A percentile compares a stretch with the other conserved stretches of the same genome.
These are phyloP conservation scores for Dendrolimus pini DNA, from an alignment of 2,888 invertebrate species.

Conservation along the genomic window DNA sequence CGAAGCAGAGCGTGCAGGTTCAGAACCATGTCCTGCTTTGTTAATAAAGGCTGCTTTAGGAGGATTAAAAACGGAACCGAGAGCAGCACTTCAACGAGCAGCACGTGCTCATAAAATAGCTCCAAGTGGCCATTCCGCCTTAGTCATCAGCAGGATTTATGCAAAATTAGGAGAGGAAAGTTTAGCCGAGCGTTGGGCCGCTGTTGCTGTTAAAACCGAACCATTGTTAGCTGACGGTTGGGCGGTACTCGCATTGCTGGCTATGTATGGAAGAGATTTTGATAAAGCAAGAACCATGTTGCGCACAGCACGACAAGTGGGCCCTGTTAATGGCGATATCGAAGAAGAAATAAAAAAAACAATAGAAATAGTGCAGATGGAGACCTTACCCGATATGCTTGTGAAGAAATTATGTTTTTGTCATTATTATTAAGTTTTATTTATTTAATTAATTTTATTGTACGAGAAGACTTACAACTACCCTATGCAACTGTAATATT, in stretches of 20 bases:
- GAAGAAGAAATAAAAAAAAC: conserved; percentile 38
- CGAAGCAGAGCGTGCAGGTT: conserved; percentile 46
- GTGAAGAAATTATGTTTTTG: conserved; percentile 52
- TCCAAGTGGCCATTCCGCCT: conserved; percentile 51
- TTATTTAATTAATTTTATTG: background rate
- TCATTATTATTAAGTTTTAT: conserved; percentile 29
- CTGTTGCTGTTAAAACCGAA: conserved; percentile 52
- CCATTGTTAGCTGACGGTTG: conserved; percentile 59
- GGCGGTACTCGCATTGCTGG: conserved; percentile 54
- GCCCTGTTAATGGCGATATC: conserved; percentile 45
- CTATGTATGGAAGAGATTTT: conserved; percentile 41
- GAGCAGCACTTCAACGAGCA: conserved; percentile 50
- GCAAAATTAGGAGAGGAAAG: conserved; percentile 33
- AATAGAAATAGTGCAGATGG: conserved; percentile 34
- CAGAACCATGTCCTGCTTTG: conserved; percentile 35
- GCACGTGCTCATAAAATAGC: conserved; percentile 51
- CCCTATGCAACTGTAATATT: no score
- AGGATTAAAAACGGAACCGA: conserved; percentile 32
- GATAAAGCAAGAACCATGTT: conserved; percentile 49
- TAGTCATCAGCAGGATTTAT: conserved; percentile 49
- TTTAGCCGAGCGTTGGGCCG: conserved; percentile 55
- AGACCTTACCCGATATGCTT: conserved; percentile 41
- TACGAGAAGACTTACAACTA: no score
- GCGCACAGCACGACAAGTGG: conserved; percentile 55
- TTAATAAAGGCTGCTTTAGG: conserved; percentile 46